Percentiles rank a stretch among this genome's conserved stretches.
Conservation (phyloP, 2,113 vertebrate genomes). For the Menidia beryllina region DNA sequence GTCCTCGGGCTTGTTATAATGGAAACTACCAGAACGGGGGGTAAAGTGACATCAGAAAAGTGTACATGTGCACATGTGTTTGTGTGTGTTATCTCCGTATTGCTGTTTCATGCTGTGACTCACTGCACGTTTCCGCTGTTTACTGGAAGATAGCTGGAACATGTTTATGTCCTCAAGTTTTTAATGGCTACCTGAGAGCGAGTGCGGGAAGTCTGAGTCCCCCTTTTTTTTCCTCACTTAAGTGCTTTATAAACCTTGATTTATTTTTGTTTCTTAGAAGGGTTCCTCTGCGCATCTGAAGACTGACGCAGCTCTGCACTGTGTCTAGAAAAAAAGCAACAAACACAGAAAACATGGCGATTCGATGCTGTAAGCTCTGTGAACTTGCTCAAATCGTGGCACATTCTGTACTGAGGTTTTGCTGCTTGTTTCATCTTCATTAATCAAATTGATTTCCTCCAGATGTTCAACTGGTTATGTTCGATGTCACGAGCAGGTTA, state of each 20-base stretch:
- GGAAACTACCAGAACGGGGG: constrained; percentile 54
- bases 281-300: constrained; percentile 2
- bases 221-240: constrained; percentile 14
- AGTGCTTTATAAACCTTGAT: constrained; percentile 65
- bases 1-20: constrained; percentile 46
- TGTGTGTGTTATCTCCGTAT: constrained; percentile 70
- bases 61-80: constrained; percentile 37
- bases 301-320: constrained; percentile 4
- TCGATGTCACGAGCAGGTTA: constrained; percentile 1
- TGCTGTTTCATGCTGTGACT: constrained; percentile 60
- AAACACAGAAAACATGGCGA: neutral
- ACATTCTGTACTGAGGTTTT: neutral
- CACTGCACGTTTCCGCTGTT: constrained; percentile 70
- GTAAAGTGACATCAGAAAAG: constrained; percentile 52
- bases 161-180: constrained; percentile 68
- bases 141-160: constrained; percentile 72
- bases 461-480: constrained; percentile 14
- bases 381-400: constrained; percentile 11
- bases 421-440: constrained; percentile 6
- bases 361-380: neutral
- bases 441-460: constrained; percentile 10
- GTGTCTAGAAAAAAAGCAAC: constrained; percentile 4
- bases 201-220: constrained; percentile 54
- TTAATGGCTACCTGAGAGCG: constrained; percentile 73
- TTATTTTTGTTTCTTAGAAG: constrained; percentile 45